A percentile compares a stretch with the other conserved stretches of the same genome.
These are phyloP conservation scores for Sisor rabdophorus DNA, from an alignment of 2,113 vertebrate species.

Conservation along the genomic window DNA sequence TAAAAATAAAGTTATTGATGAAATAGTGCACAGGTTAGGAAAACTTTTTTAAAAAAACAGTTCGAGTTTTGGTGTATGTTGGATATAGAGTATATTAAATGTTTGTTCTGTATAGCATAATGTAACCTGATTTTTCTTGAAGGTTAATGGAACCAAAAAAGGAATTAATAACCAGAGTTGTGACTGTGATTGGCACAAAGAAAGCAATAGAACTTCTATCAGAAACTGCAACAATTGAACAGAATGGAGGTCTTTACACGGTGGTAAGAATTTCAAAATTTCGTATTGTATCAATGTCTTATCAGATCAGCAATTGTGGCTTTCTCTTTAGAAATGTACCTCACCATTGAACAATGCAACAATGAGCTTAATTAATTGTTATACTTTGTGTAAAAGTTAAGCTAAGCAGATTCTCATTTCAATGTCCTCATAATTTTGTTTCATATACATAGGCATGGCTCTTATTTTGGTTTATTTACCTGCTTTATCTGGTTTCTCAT, in stretches of 20 bases:
- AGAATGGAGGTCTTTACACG: constrained; percentile 85
- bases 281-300: background rate
- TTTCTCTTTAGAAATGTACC: background rate
- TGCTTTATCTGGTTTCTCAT: no score
- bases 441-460: no score
- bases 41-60: background rate
- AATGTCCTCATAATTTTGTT: no score
- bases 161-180: constrained; percentile 84
- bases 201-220: constrained; percentile 89
- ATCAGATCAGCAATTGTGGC: background rate
- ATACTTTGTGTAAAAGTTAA: background rate
- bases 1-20: constrained; percentile 84
- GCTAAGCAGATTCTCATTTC: no score
- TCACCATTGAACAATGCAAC: background rate
- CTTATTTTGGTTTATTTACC: no score
- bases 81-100: background rate
- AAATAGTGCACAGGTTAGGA: constrained; percentile 86
- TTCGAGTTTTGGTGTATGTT: background rate
- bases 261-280: constrained; percentile 69
- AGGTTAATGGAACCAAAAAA: constrained; percentile 91
- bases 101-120: background rate
- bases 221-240: constrained; percentile 88
- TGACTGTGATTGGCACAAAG: constrained; percentile 81
- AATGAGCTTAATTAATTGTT: background rate
- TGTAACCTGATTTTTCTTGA: constrained; percentile 6